Evolutionary conservation across 2,113 vertebrate genomes (phyloP).

Genomic region (Cervus canadensis): DNA sequence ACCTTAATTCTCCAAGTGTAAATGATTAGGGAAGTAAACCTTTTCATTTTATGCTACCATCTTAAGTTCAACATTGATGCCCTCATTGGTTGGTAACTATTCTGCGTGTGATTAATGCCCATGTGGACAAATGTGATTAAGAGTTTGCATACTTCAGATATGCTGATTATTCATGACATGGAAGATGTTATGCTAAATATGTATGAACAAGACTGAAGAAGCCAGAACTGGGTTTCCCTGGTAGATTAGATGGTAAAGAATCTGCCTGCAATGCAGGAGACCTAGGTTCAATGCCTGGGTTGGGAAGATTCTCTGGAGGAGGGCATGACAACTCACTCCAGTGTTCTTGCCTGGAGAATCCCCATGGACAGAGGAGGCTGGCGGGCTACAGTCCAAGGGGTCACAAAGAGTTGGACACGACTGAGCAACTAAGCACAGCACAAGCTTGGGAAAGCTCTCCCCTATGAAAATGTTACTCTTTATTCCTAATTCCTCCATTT

Average conservation of each 20-base stretch:
- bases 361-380: neutral
- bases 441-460: neutral
- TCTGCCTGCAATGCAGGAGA: neutral
- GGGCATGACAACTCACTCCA: neutral
- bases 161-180: neutral
- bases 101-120: neutral
- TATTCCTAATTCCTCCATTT: neutral
- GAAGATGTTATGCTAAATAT: neutral
- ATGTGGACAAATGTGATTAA: neutral
- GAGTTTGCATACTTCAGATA: neutral
- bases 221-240: neutral
- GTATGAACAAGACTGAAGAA: neutral
- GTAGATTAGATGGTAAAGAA: neutral
- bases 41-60: neutral
- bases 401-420: neutral
- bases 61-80: neutral
- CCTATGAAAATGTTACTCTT: neutral
- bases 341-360: neutral
- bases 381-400: neutral
- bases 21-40: neutral
- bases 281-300: neutral
- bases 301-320: neutral
- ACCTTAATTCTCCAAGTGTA: neutral
- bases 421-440: neutral
- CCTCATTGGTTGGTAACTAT: neutral